Percentiles rank a stretch among this genome's conserved stretches.
Evolutionary conservation across 2,113 vertebrate species (phyloP).

Genomic region (Hydrochoerus hydrochaeris): DNA sequence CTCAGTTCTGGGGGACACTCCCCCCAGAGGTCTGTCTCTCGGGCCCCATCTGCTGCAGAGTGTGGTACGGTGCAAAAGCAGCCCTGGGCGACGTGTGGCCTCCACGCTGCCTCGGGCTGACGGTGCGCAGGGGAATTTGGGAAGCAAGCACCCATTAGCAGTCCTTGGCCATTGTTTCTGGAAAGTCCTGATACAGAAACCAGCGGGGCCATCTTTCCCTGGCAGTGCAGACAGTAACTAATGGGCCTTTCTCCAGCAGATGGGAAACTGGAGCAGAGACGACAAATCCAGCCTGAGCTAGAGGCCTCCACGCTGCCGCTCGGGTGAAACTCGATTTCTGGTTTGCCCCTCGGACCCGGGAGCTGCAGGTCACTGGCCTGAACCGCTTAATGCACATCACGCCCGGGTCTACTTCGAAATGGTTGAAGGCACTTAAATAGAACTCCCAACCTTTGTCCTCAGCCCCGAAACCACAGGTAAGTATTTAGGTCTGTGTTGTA

Average conservation of each 20-base stretch:
- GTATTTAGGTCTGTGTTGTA: conserved; percentile 68
- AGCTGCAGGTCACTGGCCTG: conserved; percentile 48
- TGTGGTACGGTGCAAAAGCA: background rate
- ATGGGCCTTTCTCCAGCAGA: conserved; percentile 40
- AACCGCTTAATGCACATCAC: conserved; percentile 57
- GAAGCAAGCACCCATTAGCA: background rate
- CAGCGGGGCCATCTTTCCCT: background rate
- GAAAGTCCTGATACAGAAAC: conserved; percentile 24
- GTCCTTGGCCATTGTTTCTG: background rate
- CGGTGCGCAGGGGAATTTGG: background rate
- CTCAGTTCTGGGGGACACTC: background rate
- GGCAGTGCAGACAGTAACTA: conserved; percentile 52
- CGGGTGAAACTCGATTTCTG: conserved; percentile 9
- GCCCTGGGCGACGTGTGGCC: background rate
- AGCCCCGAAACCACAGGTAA: conserved; percentile 52
- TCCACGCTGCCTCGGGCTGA: background rate
- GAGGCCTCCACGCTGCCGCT: background rate
- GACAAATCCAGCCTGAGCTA: conserved; percentile 21
- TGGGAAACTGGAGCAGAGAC: background rate
- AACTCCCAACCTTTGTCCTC: conserved; percentile 69
- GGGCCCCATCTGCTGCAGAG: background rate
- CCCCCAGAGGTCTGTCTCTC: background rate
- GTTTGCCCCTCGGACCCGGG: background rate
- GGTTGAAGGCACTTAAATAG: conserved; percentile 67
- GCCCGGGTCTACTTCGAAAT: conserved; percentile 52